A percentile compares a stretch with the other conserved stretches of the same genome.
These are phyloP conservation scores for Miichthys miiuy DNA, from an alignment of 2,797 vertebrate species.

Conservation along the genomic window DNA sequence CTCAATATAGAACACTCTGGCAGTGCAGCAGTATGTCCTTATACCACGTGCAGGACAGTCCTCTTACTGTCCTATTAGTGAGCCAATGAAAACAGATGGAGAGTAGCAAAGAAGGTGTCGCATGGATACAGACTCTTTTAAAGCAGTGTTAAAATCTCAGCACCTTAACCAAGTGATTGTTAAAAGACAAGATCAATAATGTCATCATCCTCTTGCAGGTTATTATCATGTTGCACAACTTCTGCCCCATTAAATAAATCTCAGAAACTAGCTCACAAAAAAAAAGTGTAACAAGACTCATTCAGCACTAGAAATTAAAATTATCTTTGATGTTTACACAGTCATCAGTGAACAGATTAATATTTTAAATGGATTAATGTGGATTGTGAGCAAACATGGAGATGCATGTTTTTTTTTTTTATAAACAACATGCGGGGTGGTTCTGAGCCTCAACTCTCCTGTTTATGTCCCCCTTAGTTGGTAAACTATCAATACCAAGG, in stretches of 20 bases:
- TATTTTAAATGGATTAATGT: too few species aligned
- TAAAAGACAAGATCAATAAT: conserved; percentile 16
- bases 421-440: too few species aligned
- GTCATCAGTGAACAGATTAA: too few species aligned
- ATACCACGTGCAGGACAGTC: not conserved
- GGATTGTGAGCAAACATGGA: too few species aligned
- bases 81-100: not conserved
- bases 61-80: not conserved
- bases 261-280: not conserved
- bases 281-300: too few species aligned
- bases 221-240: not conserved
- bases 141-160: conserved; percentile 5
- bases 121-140: not conserved
- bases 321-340: too few species aligned
- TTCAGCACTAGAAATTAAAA: too few species aligned
- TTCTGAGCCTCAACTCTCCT: too few species aligned
- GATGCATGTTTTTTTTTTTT: too few species aligned
- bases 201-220: conserved; percentile 1
- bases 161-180: conserved; percentile 6
- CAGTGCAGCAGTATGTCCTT: not conserved
- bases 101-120: not conserved
- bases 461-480: too few species aligned
- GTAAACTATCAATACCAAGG: too few species aligned
- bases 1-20: not conserved
- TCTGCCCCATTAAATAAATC: too few species aligned